phyloP scores from a whole-genome alignment of 2,888 invertebrate species.

The Sinotaia quadrata region DNA sequence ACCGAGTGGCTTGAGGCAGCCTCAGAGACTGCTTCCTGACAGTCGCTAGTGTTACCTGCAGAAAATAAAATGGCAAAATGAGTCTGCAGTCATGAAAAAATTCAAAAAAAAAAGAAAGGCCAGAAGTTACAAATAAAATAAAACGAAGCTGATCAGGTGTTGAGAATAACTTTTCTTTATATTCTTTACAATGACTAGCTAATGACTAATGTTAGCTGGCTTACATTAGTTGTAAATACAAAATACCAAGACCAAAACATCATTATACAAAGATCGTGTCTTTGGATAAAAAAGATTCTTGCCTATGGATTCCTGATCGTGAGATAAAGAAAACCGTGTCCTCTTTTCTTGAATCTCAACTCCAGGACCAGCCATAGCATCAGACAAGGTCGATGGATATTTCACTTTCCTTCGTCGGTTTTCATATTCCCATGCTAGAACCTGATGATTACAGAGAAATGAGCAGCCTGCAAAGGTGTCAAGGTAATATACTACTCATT shows the following conservation, averaged over 20 bases:
- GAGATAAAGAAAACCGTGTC: slow-evolving; percentile 76
- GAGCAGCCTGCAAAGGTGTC: not conserved
- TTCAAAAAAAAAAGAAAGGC: too few relatives aligned
- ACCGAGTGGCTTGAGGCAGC: slow-evolving; percentile 94
- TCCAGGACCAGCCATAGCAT: slow-evolving; percentile 54
- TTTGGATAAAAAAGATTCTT: too few relatives aligned
- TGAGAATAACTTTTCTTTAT: not conserved
- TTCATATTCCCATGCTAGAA: slow-evolving; percentile 68
- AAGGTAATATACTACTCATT: not conserved
- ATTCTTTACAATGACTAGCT: too few relatives aligned
- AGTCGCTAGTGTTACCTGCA: slow-evolving; percentile 87
- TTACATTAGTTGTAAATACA: too few relatives aligned
- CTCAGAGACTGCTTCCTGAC: slow-evolving; percentile 94
- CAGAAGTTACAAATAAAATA: too few relatives aligned
- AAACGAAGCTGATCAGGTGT: not conserved
- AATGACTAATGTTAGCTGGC: too few relatives aligned
- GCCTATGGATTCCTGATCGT: slow-evolving; percentile 9
- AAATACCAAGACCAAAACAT: too few relatives aligned
- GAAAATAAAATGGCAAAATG: slow-evolving; percentile 13
- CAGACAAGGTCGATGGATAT: slow-evolving; percentile 41
- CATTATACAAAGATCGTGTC: too few relatives aligned
- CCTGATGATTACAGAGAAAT: slow-evolving; percentile 33
- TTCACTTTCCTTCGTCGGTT: slow-evolving; percentile 64
- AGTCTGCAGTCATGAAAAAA: too few relatives aligned
- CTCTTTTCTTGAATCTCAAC: slow-evolving; percentile 73